phyloP scores from a whole-genome alignment of 2,113 vertebrate genomes.

The Brachyhypopomus gauderio region DNA sequence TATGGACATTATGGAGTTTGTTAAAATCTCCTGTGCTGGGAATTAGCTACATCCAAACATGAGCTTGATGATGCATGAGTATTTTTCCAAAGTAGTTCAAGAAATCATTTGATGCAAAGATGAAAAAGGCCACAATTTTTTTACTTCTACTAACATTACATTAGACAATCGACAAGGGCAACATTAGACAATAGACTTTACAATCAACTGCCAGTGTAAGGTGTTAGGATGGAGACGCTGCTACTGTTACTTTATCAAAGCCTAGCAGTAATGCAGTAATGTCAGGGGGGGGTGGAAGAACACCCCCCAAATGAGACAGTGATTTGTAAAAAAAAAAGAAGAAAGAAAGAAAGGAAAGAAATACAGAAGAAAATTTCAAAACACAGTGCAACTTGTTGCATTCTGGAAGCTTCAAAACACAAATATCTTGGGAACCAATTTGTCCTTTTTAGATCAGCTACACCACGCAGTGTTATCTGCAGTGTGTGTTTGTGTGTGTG shows the following conservation, averaged over 20 bases:
- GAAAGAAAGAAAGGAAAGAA: no score
- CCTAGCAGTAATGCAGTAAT: slow-evolving; percentile 10
- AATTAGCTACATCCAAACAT: not conserved
- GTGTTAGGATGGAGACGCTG: slow-evolving; percentile 23
- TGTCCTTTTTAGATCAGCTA: slow-evolving; percentile 58
- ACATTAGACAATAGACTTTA: no score
- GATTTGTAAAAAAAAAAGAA: slow-evolving; percentile 45
- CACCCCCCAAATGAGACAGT: slow-evolving; percentile 40
- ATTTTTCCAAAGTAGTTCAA: not conserved
- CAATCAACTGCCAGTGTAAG: slow-evolving; percentile 24
- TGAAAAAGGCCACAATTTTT: slow-evolving; percentile 9
- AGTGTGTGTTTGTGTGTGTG: no score
- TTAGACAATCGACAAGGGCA: no score
- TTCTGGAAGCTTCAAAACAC: slow-evolving; percentile 66
- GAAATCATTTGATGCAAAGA: not conserved
- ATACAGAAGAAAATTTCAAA: slow-evolving; percentile 63
- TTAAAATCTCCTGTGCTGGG: not conserved
- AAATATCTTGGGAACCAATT: slow-evolving; percentile 71
- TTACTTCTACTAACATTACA: slow-evolving; percentile 45
- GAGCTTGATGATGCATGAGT: not conserved
- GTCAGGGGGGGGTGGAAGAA: slow-evolving; percentile 22
- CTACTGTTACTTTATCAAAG: slow-evolving; percentile 16
- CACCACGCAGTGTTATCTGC: slow-evolving; percentile 55
- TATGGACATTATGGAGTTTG: no score
- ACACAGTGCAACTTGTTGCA: slow-evolving; percentile 64